Base-by-base conservation (phyloP, 2,113 vertebrate genomes). In the Psophia crepitans region DNA sequence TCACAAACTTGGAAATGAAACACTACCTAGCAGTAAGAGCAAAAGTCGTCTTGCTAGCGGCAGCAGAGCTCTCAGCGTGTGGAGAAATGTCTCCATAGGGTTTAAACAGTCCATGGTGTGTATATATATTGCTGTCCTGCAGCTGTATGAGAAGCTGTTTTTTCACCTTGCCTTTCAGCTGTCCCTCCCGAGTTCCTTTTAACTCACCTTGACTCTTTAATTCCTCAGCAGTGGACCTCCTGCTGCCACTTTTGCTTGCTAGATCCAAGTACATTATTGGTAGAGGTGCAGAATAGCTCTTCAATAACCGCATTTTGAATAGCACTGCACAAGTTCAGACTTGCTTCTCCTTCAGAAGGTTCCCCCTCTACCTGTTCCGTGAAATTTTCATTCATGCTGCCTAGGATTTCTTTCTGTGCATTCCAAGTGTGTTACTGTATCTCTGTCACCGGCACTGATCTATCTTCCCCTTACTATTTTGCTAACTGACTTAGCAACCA, bases 11-110 rank as follows among this genome's bases (percentile, higher is more conserved):
- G 44, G 37, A 58, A 75, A 19, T 8, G 35, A 87, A 87, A 77
- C 21, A 26, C 4, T 6, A 26, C 0, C 0, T 1, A 75, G 21
- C 41, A 71, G 23, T 19, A 33, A 84, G 60, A 77, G 37, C 41
- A 69, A 61, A 70, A 18, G 46, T 9, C 20, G 17, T 65, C 81
- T 28, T 17, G 12, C 44, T 4, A 69, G 49, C n/a, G 58, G 74
- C 56, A 84, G 65, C 46, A 63, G 41, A 74, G 81, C 63, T 48
- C 53, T 37, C 53, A 58, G 43, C 18, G 39, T 7, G 22, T 5
- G 14, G 23, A 78, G 18, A 77, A 37, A 88, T 70, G 33, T 6
- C 56, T 51, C 60, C 19, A n/a, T 20, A 65, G 51, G 15, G 14
- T 75, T 87, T 61, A 78, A 87, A 23, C 4, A 60, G 74, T 17